Percentiles rank a stretch among this genome's conserved stretches.
These are phyloP conservation scores for Ischnura elegans DNA, from an alignment of 2,888 invertebrate genomes.

Conservation along the genomic window DNA sequence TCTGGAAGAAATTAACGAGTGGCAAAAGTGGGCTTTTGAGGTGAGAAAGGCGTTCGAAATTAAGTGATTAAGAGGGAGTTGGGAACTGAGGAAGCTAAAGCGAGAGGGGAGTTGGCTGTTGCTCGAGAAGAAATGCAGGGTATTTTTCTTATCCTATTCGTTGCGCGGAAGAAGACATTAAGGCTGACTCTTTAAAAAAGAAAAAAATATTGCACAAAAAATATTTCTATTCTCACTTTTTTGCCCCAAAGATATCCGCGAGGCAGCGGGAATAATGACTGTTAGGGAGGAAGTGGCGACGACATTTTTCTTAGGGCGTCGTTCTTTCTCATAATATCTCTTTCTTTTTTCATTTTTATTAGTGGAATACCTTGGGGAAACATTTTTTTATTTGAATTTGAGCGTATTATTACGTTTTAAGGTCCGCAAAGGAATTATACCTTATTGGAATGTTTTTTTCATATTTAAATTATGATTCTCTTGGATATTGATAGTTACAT, in stretches of 20 bases:
- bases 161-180: neutral
- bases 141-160: neutral
- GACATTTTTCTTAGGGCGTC: constrained; percentile 4
- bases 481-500: no score
- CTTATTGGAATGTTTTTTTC: no score
- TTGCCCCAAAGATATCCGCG: neutral
- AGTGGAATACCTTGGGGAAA: no score
- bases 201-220: neutral
- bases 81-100: neutral
- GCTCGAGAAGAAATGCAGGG: neutral
- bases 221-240: no score
- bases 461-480: no score
- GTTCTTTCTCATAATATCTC: neutral
- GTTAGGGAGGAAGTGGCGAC: neutral
- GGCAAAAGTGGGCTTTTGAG: neutral
- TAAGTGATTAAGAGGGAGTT: constrained; percentile 22
- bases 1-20: neutral
- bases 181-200: neutral
- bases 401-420: no score
- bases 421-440: no score
- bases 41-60: neutral
- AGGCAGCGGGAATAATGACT: neutral
- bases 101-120: neutral
- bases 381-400: no score
- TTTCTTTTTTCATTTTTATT: no score